phyloP scores from a whole-genome alignment of 2,888 invertebrate species.

The Thera britannica region DNA sequence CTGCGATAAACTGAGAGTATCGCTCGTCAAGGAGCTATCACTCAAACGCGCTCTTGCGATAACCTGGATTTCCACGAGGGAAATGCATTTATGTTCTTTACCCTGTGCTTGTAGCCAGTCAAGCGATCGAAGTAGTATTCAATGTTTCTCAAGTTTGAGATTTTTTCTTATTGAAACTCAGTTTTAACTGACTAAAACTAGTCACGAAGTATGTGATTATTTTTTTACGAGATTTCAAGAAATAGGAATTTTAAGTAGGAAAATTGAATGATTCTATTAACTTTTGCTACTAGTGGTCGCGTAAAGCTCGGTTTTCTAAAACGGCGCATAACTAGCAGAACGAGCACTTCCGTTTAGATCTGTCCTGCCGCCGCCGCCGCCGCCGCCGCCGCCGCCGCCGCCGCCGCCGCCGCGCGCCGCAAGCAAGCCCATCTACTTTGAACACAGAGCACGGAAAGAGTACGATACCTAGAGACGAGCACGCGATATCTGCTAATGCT shows the following conservation, averaged over 20 bases:
- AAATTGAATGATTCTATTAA: conserved; percentile 8
- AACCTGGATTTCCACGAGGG: neutral
- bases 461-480: neutral
- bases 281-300: conserved; percentile 2
- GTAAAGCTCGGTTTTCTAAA: conserved; percentile 9
- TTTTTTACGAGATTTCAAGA: too few species aligned
- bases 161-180: too few species aligned
- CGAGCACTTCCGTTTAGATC: conserved; percentile 4
- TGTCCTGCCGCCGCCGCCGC: conserved; percentile 3
- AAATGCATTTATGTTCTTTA: neutral
- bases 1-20: conserved; percentile 1
- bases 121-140: too few species aligned
- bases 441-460: neutral
- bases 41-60: conserved; percentile 3
- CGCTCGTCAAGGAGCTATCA: conserved; percentile 12
- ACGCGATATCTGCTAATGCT: neutral
- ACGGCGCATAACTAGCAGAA: conserved; percentile 7
- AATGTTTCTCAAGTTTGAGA: too few species aligned
- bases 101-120: too few species aligned
- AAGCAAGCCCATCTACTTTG: neutral
- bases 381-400: conserved; percentile 12
- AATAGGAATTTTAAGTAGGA: neutral
- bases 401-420: conserved; percentile 12
- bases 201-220: too few species aligned
- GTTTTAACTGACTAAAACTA: too few species aligned